phyloP scores from a whole-genome alignment of 2,113 vertebrate species.

The Ceyx melanurus region DNA sequence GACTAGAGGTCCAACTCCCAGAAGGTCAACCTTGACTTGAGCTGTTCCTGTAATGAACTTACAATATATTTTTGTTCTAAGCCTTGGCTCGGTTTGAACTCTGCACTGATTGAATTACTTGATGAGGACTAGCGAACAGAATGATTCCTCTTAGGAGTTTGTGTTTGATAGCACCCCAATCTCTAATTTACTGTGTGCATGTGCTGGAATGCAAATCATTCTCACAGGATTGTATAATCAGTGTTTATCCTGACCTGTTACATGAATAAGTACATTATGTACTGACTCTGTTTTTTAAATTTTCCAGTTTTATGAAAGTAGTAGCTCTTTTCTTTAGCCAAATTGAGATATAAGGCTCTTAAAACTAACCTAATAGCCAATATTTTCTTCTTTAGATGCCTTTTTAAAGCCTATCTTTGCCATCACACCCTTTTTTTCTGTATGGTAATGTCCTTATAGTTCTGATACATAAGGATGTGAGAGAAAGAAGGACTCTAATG shows the following conservation, averaged over 20 bases:
- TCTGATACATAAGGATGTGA: neutral
- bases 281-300: neutral
- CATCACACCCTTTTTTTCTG: neutral
- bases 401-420: neutral
- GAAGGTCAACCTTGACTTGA: neutral
- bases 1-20: slow-evolving; percentile 15
- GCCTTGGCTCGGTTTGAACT: neutral
- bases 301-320: neutral
- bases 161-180: neutral
- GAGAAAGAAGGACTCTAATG: neutral
- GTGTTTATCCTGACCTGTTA: neutral
- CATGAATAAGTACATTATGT: neutral
- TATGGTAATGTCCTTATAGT: neutral
- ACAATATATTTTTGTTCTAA: slow-evolving; percentile 21
- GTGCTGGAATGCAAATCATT: slow-evolving; percentile 18
- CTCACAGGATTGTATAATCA: neutral
- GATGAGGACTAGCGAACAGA: slow-evolving; percentile 13
- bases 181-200: slow-evolving; percentile 9
- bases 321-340: neutral
- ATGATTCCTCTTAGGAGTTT: slow-evolving; percentile 43
- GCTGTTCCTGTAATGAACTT: neutral
- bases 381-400: neutral
- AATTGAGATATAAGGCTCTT: neutral
- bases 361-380: neutral
- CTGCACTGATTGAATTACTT: slow-evolving; percentile 34